Conservation (phyloP, 1,140 invertebrate genomes). For the Magallana gigas region DNA sequence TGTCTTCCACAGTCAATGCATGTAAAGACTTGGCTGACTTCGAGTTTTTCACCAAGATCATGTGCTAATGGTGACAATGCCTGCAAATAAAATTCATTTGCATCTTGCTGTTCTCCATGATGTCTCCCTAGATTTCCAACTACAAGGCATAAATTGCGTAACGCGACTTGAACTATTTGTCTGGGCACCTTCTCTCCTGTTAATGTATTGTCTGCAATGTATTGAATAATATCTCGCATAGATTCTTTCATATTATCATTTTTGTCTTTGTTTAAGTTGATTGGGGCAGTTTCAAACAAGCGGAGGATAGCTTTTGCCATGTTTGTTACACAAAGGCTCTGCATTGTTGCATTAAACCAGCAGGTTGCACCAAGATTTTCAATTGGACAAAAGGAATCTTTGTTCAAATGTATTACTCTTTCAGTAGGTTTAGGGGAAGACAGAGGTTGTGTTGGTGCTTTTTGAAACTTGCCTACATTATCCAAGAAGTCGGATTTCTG, state of each 20-base stretch:
- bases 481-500: background rate
- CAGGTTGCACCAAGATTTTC: background rate
- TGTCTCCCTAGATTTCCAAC: background rate
- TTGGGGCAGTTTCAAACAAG: background rate
- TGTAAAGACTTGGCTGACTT: background rate
- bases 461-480: background rate
- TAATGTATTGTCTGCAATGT: background rate
- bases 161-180: background rate
- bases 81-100: conserved; percentile 7
- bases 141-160: background rate
- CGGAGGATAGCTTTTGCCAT: background rate
- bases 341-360: background rate
- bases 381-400: background rate
- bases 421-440: background rate
- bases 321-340: background rate
- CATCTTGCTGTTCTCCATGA: conserved; percentile 6
- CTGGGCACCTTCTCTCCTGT: background rate
- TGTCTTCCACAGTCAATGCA: background rate
- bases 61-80: background rate
- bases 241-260: background rate
- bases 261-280: background rate
- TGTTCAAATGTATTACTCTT: background rate
- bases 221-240: background rate
- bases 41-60: too few relatives aligned
- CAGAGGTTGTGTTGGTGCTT: background rate